phyloP scores from a whole-genome alignment of 1,140 invertebrate species.

The Diabrotica undecimpunctata region DNA sequence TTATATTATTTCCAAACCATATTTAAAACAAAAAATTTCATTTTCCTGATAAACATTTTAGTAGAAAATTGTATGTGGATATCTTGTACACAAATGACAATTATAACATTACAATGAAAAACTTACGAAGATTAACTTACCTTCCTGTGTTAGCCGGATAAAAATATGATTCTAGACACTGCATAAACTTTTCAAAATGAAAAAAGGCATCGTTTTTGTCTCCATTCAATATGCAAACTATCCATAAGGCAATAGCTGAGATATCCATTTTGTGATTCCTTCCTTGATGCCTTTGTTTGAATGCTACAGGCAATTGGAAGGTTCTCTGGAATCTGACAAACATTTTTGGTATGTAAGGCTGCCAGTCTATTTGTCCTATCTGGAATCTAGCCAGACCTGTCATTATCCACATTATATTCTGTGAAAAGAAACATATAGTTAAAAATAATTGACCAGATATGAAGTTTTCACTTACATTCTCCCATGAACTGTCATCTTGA shows the following conservation, averaged over 20 bases:
- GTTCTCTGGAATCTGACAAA: constrained; percentile 75
- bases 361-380: constrained; percentile 86
- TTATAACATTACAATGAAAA: not conserved
- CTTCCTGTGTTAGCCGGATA: constrained; percentile 82
- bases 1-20: too few relatives aligned
- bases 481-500: constrained; percentile 67
- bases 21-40: too few relatives aligned
- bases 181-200: constrained; percentile 77
- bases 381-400: constrained; percentile 68
- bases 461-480: constrained; percentile 56
- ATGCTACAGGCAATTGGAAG: constrained; percentile 76
- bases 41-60: too few relatives aligned
- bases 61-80: too few relatives aligned
- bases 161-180: constrained; percentile 81
- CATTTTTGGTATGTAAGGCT: constrained; percentile 75
- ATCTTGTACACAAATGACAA: too few relatives aligned
- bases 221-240: constrained; percentile 61
- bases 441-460: not conserved
- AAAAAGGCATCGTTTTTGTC: constrained; percentile 60
- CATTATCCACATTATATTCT: constrained; percentile 72
- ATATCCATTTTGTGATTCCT: constrained; percentile 55
- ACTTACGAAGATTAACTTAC: constrained; percentile 18
- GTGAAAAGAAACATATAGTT: constrained; percentile 3
- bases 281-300: constrained; percentile 54
- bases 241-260: constrained; percentile 63